A percentile compares a stretch with the other conserved stretches of the same genome.
Evolutionary conservation across 2,888 invertebrate species (phyloP).

Genomic region (Orthosia gothica): DNA sequence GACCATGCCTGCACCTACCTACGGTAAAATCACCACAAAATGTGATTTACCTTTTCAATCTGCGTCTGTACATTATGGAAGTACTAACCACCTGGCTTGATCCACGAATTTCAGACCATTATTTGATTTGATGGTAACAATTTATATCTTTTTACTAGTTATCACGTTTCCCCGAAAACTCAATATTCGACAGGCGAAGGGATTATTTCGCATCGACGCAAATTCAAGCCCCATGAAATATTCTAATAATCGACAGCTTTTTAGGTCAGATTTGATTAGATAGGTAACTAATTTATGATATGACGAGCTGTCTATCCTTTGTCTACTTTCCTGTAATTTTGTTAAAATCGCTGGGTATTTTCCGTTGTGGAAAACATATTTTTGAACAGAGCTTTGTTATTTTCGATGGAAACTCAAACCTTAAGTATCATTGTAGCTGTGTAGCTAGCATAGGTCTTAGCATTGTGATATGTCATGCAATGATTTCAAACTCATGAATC

Average conservation of each 20-base stretch:
- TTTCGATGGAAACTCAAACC: not conserved
- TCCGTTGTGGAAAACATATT: not conserved
- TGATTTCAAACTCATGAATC: no score
- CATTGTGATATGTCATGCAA: no score
- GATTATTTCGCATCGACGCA: constrained; percentile 46
- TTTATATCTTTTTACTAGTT: constrained; percentile 16
- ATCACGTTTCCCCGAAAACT: constrained; percentile 40
- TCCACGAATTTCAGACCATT: not conserved
- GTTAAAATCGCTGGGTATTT: not conserved
- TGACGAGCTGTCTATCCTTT: not conserved
- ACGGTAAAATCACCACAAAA: not conserved
- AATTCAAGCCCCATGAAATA: constrained; percentile 45
- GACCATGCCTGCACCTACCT: no score
- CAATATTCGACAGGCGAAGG: constrained; percentile 21
- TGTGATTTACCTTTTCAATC: not conserved
- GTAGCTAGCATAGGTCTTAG: not conserved
- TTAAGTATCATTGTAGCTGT: not conserved
- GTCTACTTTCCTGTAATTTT: not conserved
- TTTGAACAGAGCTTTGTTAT: not conserved
- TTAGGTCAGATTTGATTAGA: constrained; percentile 53
- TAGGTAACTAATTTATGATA: not conserved
- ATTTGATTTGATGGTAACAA: constrained; percentile 1
- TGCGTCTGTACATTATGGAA: not conserved
- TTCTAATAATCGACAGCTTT: constrained; percentile 28
- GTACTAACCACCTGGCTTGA: no score